Percentiles rank a stretch among this genome's conserved stretches.
These are phyloP conservation scores for Agrotis puta DNA, from an alignment of 2,888 invertebrate species.

Conservation along the genomic window DNA sequence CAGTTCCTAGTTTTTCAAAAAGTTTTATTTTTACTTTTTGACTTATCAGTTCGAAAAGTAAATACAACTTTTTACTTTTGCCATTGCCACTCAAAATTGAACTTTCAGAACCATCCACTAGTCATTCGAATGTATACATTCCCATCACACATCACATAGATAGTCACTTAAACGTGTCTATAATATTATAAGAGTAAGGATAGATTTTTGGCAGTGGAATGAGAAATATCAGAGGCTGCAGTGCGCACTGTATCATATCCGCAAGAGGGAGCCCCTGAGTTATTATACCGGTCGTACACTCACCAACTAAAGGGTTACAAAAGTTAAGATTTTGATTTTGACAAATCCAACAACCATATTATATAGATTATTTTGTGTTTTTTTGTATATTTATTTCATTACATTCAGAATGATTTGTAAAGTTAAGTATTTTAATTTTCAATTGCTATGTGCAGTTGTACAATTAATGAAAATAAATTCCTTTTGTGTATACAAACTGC, in stretches of 20 bases:
- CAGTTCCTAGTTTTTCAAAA: too few relatives aligned
- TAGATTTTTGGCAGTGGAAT: constrained; percentile 61
- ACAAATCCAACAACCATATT: neutral
- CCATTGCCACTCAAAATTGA: neutral
- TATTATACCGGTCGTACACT: constrained; percentile 73
- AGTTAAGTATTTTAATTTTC: too few relatives aligned
- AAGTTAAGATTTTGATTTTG: neutral
- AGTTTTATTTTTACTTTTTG: too few relatives aligned
- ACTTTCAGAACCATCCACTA: neutral
- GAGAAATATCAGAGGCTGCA: constrained; percentile 73
- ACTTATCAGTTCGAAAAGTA: too few relatives aligned
- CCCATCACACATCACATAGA: neutral
- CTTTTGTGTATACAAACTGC: too few relatives aligned
- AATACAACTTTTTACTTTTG: neutral
- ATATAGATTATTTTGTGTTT: too few relatives aligned
- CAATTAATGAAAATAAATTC: too few relatives aligned
- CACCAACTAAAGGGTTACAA: constrained; percentile 44
- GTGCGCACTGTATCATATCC: constrained; percentile 77
- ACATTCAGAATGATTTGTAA: too few relatives aligned
- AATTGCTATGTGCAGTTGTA: too few relatives aligned
- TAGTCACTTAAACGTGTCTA: constrained; percentile 31
- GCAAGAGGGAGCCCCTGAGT: constrained; percentile 74
- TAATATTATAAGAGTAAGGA: constrained; percentile 45
- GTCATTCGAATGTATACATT: neutral
- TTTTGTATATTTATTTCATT: too few relatives aligned